Evolutionary conservation across 1,140 invertebrate genomes (phyloP).

Genomic region (Leptestheria dahalacensis): DNA sequence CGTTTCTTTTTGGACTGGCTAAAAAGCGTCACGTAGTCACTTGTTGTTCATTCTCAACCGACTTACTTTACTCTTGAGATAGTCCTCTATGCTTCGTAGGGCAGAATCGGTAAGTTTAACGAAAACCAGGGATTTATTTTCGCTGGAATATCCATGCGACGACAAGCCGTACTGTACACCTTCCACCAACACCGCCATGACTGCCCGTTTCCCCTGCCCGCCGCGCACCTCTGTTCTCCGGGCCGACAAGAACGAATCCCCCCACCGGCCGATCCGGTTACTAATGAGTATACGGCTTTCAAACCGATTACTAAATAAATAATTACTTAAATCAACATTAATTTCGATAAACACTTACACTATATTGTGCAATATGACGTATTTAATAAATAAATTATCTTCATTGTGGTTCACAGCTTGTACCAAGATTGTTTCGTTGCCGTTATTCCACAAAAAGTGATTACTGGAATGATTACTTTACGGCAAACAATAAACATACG

Average conservation of each 20-base stretch:
- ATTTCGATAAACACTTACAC: not conserved
- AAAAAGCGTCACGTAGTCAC: not conserved
- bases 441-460: too few relatives aligned
- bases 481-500: too few relatives aligned
- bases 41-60: too few relatives aligned
- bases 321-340: too few relatives aligned
- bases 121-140: constrained; percentile 77
- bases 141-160: constrained; percentile 59
- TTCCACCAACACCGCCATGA: constrained; percentile 81
- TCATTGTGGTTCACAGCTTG: too few relatives aligned
- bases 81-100: constrained; percentile 76
- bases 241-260: not conserved
- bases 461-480: too few relatives aligned
- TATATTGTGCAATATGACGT: not conserved
- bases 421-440: too few relatives aligned
- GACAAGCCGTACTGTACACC: constrained; percentile 89
- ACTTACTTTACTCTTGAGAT: constrained; percentile 41
- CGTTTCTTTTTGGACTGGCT: not conserved
- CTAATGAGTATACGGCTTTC: not conserved
- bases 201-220: not conserved
- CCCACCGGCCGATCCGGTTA: too few relatives aligned
- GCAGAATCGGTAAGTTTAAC: constrained; percentile 90
- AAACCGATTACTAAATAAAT: not conserved
- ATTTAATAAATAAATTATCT: not conserved
- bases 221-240: not conserved